Evolutionary conservation across 92 coral and sea anemone genomes (phyloP), one percentile per base, ranked within the genome.

Genomic region (Actinostola sp.): DNA sequence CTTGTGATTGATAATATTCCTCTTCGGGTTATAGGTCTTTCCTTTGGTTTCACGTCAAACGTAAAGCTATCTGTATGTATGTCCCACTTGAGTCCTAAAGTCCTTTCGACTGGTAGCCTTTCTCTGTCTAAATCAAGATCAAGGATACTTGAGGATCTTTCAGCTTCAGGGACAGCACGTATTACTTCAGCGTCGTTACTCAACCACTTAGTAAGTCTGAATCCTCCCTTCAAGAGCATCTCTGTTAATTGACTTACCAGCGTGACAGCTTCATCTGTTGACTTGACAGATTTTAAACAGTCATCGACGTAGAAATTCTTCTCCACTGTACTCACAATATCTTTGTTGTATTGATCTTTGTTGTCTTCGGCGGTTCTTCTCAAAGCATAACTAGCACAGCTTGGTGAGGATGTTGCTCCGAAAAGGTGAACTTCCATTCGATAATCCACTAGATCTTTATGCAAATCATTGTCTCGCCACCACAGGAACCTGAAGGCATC

Each of bases 281-380:
- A 31, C 20, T 31, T 31, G 27, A 61, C 44, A 0, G 66, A 61
- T n/a, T 31, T 61, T 19, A 61, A 41, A 14, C 30, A 31, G 26
- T 61, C 66, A 20, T 61, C 66, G 30, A 61, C 66, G 45, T 61
- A 33, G 19, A 61, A 35, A 24, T 61, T 61, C 36, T 26, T 31
- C 36, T 61, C 31, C 21, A 61, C 66, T 61, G 66, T 61, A 16
- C 30, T 61, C 66, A 31, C 66, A 33, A 31, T 41, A 31, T 31
- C 45, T 7, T 7, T 14, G 45, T 14, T 39, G 45, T 27, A 20
- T 33, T 61, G 66, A 17, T 61, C 66, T 20, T 61, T 61, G n/a
- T n/a, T n/a, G n/a, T n/a, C n/a, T n/a, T n/a, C n/a, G n/a, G n/a
- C n/a, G n/a, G n/a, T n/a, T n/a, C n/a, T n/a, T n/a, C n/a, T n/a